Percentiles rank a stretch among this genome's conserved stretches.
phyloP scores from a whole-genome alignment of 2,888 invertebrate species.

The Capitulum mitella region DNA sequence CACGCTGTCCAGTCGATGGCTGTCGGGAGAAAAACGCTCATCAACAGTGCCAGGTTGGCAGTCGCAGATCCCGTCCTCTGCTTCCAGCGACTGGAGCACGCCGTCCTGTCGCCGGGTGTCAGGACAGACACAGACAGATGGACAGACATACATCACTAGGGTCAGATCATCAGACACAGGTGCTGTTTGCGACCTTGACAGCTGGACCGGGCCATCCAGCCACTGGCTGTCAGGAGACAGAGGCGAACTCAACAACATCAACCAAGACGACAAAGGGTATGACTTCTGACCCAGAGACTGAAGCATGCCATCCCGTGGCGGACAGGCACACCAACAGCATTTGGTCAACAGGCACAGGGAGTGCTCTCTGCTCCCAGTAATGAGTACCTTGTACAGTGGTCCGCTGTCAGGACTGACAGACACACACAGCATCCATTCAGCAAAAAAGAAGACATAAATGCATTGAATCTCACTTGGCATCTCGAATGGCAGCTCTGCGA shows the following conservation, averaged over 20 bases:
- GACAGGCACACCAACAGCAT: not conserved
- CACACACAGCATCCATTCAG: not conserved
- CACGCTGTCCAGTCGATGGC: not conserved
- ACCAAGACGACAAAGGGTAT: no score
- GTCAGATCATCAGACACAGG: no score
- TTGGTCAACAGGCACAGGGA: not conserved
- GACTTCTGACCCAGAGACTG: not conserved
- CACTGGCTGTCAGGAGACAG: no score
- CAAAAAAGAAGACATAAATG: no score
- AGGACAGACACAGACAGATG: not conserved
- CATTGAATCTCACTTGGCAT: slow-evolving; percentile 37
- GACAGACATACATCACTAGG: not conserved
- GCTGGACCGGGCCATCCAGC: no score
- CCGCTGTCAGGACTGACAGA: not conserved
- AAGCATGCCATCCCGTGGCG: not conserved
- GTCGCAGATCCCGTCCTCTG: no score
- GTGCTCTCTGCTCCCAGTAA: not conserved
- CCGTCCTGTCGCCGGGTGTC: no score
- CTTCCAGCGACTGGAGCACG: no score
- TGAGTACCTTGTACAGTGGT: not conserved
- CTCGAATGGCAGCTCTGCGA: slow-evolving; percentile 55
- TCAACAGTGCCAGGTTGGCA: no score
- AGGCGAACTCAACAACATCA: no score
- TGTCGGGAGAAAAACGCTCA: no score
- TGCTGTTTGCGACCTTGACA: no score